Conservation (phyloP, 2,888 invertebrate genomes). For the Pocota personata region DNA sequence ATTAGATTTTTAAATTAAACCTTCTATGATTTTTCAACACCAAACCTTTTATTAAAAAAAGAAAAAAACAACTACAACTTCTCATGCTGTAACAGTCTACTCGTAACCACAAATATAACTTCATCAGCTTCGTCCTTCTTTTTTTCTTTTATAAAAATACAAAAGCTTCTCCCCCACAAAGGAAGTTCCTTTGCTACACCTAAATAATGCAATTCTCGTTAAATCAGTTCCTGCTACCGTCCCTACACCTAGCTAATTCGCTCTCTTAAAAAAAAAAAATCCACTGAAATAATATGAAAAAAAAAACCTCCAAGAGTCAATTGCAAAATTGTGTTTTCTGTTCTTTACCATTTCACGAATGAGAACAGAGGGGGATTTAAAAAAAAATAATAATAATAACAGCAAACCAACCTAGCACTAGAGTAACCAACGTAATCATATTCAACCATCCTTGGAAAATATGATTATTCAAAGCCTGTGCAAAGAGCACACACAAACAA, state of each 20-base stretch:
- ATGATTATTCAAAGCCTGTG: slow-evolving; percentile 67
- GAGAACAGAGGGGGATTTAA: slow-evolving; percentile 26
- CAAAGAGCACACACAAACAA: slow-evolving; percentile 17
- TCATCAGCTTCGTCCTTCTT: background rate
- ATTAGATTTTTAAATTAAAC: too few relatives aligned
- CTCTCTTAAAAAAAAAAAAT: background rate
- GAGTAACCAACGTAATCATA: slow-evolving; percentile 64
- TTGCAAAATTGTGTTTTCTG: slow-evolving; percentile 48
- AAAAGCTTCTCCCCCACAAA: background rate
- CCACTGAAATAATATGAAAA: background rate
- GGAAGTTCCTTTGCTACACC: background rate
- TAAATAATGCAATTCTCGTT: slow-evolving; percentile 46
- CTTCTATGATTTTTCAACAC: too few relatives aligned
- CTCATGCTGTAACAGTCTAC: background rate
- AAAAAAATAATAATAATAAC: slow-evolving; percentile 11
- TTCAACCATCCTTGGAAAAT: slow-evolving; percentile 66
- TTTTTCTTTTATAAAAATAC: background rate
- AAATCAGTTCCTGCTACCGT: slow-evolving; percentile 23
- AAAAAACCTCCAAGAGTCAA: slow-evolving; percentile 54
- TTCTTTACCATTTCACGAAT: slow-evolving; percentile 21
- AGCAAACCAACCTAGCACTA: slow-evolving; percentile 39
- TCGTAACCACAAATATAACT: background rate
- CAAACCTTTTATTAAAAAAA: too few relatives aligned
- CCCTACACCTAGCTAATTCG: background rate
- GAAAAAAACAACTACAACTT: too few relatives aligned